Evolutionary conservation across 2,888 invertebrate genomes (phyloP), one percentile per base, ranked within the genome.

Genomic region (Antheraea assamensis): DNA sequence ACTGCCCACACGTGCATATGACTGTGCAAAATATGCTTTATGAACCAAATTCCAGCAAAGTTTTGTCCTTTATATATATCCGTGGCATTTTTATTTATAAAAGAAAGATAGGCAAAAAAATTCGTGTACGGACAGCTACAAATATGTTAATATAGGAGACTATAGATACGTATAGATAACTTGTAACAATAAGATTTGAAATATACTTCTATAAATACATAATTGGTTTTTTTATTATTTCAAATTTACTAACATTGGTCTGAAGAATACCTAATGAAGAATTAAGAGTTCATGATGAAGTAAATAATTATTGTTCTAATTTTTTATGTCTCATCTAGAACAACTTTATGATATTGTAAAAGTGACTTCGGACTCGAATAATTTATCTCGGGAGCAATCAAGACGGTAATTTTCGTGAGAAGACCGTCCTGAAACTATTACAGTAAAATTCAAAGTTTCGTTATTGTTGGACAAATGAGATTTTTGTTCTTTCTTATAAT

Each of bases 301-400:
- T 52, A n/a, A 52, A 42, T 42, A 52, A 21, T 52, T 27, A 61
- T 58, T 61, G 27, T 17, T 61, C 4, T 68, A 35, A 68, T 68
- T 68, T 35, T 68, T n/a, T 3, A 35, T 68, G 78, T 58, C 82
- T 70, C 75, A 80, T 88, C 86, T 76, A 87, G 85, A 61, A 47
- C 21, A 68, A 68, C 17, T 27, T 74, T 73, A 55, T 70, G 76
- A 80, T 79, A 72, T 73, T 75, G 78, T 74, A 73, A 75, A 76
- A 86, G 85, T 81, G 84, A 82, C 89, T 88, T 84, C 84, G 87
- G 90, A 88, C 88, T 83, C 77, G 87, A 87, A 90, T 90, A 91
- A 92, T 92, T 93, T 92, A 90, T 93, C 92, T 90, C 88, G 82
- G 84, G 87, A 88, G 89, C 91, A 93, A 92, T 93, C 92, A 92